phyloP scores from a whole-genome alignment of 2,888 invertebrate genomes.

The Pachymerium ferrugineum region DNA sequence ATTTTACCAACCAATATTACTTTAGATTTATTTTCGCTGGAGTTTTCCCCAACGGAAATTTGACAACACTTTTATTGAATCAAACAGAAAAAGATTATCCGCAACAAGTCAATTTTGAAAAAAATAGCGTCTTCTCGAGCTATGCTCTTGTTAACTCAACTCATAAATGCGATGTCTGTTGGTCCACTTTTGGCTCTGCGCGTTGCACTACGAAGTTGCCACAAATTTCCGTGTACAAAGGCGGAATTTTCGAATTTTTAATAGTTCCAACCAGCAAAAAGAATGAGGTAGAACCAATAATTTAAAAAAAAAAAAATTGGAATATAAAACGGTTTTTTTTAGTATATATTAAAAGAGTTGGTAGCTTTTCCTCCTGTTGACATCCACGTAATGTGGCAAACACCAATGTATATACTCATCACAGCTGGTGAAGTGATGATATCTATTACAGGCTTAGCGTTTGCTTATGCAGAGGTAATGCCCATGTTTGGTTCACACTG shows the following conservation, averaged over 20 bases:
- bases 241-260: not conserved
- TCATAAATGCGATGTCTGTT: not conserved
- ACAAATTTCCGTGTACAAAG: not conserved
- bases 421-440: slow-evolving; percentile 93
- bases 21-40: not conserved
- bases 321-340: not conserved
- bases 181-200: not conserved
- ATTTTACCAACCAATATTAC: too few species aligned
- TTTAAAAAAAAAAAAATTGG: too few species aligned
- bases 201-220: not conserved
- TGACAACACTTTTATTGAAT: not conserved
- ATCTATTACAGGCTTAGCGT: slow-evolving; percentile 90
- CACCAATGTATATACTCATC: slow-evolving; percentile 88
- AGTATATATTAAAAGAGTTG: not conserved
- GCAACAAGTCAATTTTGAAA: not conserved
- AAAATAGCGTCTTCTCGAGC: not conserved
- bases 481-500: too few species aligned
- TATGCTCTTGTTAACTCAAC: not conserved
- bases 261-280: not conserved
- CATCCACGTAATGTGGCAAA: slow-evolving; percentile 73
- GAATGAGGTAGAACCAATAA: not conserved
- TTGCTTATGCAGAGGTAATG: slow-evolving; percentile 73
- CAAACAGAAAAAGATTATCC: not conserved
- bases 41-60: not conserved
- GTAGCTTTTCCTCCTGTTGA: slow-evolving; percentile 56